A percentile compares a stretch with the other conserved stretches of the same genome.
Conservation (phyloP, 2,113 vertebrate genomes). For the Xiphorhynchus elegans region DNA sequence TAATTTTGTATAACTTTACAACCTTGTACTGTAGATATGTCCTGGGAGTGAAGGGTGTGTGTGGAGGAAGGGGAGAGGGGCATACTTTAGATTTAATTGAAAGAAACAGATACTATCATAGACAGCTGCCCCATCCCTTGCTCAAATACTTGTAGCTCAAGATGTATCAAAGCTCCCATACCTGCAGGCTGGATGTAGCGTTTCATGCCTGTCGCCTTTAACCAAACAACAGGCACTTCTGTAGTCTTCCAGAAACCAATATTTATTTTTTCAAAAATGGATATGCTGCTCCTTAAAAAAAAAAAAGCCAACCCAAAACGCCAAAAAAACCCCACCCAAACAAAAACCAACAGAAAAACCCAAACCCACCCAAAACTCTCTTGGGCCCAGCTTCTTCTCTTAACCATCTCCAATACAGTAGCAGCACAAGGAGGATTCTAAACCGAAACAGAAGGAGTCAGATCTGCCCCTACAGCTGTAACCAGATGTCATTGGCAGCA, state of each 20-base stretch:
- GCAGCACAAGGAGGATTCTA: neutral
- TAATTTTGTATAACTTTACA: neutral
- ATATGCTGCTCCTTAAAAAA: neutral
- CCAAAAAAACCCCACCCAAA: no score
- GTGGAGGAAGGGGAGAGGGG: neutral
- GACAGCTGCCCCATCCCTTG: neutral
- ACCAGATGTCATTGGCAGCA: neutral
- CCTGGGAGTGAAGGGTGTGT: rapidly evolving
- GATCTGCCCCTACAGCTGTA: neutral
- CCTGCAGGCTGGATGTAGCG: neutral
- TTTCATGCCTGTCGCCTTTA: neutral
- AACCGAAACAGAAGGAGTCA: neutral
- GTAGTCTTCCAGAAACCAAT: neutral
- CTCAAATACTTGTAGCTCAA: neutral
- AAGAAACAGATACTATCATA: neutral
- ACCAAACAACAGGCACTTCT: neutral
- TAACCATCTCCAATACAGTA: neutral
- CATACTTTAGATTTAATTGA: neutral
- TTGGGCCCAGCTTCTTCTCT: neutral
- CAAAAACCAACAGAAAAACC: neutral
- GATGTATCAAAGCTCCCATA: neutral
- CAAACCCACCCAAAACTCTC: neutral
- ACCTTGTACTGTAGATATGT: neutral
- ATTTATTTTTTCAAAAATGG: neutral
- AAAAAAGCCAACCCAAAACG: rapidly evolving